phyloP scores from a whole-genome alignment of 2,797 vertebrate species.

The Enteromius viviparus region DNA sequence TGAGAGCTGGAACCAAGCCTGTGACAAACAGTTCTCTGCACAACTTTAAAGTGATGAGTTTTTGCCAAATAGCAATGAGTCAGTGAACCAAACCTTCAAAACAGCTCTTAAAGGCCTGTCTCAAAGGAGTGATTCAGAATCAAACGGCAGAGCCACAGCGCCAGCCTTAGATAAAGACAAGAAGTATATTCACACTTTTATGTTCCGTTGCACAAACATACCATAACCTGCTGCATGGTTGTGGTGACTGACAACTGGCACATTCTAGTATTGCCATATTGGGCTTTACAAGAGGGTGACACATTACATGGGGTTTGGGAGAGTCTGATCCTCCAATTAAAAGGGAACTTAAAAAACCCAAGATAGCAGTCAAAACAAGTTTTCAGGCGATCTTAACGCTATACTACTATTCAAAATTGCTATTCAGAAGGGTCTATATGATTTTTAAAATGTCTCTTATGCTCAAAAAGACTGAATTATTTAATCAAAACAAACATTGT shows the following conservation, averaged over 20 bases:
- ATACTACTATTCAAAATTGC: background rate
- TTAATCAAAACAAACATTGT: background rate
- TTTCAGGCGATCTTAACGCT: background rate
- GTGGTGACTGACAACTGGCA: conserved; percentile 9
- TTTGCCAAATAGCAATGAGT: conserved; percentile 48
- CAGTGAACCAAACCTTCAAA: conserved; percentile 31
- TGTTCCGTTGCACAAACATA: conserved; percentile 27
- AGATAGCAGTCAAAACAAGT: background rate
- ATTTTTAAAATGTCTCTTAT: background rate
- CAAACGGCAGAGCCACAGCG: conserved; percentile 22
- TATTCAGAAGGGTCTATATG: background rate
- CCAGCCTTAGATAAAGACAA: conserved; percentile 42
- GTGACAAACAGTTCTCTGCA: conserved; percentile 33
- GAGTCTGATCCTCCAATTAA: background rate
- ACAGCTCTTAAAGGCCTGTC: conserved; percentile 26
- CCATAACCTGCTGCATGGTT: conserved; percentile 8
- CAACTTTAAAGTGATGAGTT: conserved; percentile 30
- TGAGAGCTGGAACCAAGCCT: conserved; percentile 39
- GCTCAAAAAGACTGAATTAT: background rate
- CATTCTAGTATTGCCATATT: background rate
- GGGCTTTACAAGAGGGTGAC: background rate
- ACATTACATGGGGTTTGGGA: background rate
- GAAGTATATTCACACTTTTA: conserved; percentile 34
- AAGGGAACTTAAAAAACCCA: background rate
- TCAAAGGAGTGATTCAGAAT: conserved; percentile 40